Evolutionary conservation across 2,797 vertebrate species (phyloP).

Genomic region (Eulemur rubriventer): DNA sequence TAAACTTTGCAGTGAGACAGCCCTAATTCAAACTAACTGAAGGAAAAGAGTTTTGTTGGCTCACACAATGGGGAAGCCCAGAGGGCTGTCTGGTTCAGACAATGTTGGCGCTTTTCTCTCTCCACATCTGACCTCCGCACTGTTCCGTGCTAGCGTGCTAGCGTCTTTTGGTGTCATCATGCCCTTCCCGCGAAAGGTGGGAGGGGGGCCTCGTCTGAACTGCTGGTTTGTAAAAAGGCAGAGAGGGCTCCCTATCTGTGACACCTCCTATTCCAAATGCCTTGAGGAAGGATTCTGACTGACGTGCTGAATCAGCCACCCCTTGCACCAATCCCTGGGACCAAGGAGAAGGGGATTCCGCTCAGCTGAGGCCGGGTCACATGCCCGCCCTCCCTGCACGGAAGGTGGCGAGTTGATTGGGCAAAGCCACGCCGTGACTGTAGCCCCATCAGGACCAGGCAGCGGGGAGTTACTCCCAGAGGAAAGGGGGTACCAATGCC

Average conservation of each 20-base stretch:
- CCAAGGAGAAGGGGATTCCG: neutral
- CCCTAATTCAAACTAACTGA: neutral
- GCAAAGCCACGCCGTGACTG: rapidly evolving
- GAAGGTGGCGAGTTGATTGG: neutral
- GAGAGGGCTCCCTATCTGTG: neutral
- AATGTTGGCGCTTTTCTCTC: neutral
- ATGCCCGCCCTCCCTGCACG: neutral
- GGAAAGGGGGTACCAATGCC: neutral
- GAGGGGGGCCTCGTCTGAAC: neutral
- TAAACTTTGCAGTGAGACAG: neutral
- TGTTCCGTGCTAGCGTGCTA: neutral
- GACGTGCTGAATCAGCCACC: neutral
- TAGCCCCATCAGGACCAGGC: neutral
- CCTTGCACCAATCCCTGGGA: neutral
- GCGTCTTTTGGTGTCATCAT: neutral
- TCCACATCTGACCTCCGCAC: neutral
- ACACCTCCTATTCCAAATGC: neutral
- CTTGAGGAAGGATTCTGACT: neutral
- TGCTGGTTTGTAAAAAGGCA: neutral
- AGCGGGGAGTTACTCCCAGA: neutral
- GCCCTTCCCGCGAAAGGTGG: neutral
- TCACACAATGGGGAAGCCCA: neutral
- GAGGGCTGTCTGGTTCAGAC: neutral
- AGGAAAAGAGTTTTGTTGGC: neutral
- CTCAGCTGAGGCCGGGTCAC: neutral